Conservation (phyloP, 1,140 invertebrate species). For the Zaprionus gabonicus region DNA sequence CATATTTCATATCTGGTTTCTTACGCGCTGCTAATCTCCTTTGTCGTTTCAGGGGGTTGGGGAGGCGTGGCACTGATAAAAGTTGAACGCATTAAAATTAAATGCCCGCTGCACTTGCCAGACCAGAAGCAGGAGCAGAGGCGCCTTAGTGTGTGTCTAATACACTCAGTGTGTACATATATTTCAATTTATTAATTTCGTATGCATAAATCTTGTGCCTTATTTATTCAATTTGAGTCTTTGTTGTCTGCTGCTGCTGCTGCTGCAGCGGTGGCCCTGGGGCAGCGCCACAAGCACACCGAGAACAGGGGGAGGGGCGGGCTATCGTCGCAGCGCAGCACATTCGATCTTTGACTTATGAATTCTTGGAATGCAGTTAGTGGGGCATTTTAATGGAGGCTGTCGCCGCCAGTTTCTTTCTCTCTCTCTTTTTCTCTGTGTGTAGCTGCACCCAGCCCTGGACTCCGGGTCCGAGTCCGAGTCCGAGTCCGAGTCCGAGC, state of each 20-base stretch:
- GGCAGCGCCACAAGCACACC: slow-evolving; percentile 41
- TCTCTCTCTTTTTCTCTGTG: not conserved
- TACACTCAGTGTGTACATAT: slow-evolving; percentile 60
- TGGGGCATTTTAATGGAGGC: slow-evolving; percentile 76
- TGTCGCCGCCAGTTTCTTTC: slow-evolving; percentile 43
- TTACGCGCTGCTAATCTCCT: slow-evolving; percentile 71
- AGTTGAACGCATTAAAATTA: slow-evolving; percentile 58
- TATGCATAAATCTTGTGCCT: slow-evolving; percentile 80
- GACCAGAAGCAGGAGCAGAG: not conserved
- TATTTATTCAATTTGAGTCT: slow-evolving; percentile 82
- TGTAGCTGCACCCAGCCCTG: not conserved
- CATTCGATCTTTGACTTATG: slow-evolving; percentile 82
- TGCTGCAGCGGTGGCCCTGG: slow-evolving; percentile 63
- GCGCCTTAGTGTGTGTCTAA: slow-evolving; percentile 63
- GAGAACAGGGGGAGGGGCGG: not conserved
- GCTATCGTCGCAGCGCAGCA: slow-evolving; percentile 64
- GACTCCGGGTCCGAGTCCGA: slow-evolving; percentile 9
- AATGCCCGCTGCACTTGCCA: slow-evolving; percentile 65
- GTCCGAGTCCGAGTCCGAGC: not conserved
- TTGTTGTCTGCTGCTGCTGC: slow-evolving; percentile 68
- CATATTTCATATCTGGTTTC: slow-evolving; percentile 81
- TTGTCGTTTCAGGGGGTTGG: slow-evolving; percentile 17
- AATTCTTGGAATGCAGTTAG: slow-evolving; percentile 82
- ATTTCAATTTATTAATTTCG: slow-evolving; percentile 82
- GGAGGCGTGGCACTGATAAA: slow-evolving; percentile 18